Conservation (phyloP, 2,797 vertebrate species). For the Hozukius guyotensis region DNA sequence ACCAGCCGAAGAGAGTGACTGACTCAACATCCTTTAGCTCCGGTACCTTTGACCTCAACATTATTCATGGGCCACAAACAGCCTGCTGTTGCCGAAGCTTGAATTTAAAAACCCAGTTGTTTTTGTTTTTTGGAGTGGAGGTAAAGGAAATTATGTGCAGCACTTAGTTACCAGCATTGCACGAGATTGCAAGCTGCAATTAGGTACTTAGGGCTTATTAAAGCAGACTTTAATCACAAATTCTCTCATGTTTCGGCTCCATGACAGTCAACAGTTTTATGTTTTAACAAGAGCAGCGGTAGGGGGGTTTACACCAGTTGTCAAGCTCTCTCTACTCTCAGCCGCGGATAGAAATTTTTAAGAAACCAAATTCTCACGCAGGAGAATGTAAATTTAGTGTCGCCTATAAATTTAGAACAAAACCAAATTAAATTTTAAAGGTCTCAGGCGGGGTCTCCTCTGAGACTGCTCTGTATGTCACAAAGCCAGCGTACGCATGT, state of each 20-base stretch:
- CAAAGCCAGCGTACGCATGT: constrained; percentile 45
- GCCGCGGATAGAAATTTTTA: constrained; percentile 32
- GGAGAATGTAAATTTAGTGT: constrained; percentile 66
- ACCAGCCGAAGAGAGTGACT: constrained; percentile 51
- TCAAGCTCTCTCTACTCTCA: constrained; percentile 19
- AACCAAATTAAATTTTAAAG: constrained; percentile 71
- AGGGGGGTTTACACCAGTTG: constrained; percentile 3
- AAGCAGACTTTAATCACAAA: constrained; percentile 44
- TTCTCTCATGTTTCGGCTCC: constrained; percentile 37
- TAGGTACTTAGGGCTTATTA: constrained; percentile 38
- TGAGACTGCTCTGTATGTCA: constrained; percentile 53
- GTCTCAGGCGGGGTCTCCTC: constrained; percentile 59
- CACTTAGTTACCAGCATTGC: constrained; percentile 15
- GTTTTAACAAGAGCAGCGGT: constrained; percentile 27
- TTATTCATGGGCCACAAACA: constrained; percentile 69
- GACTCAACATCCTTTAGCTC: constrained; percentile 70
- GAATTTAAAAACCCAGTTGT: constrained; percentile 58
- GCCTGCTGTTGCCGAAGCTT: constrained; percentile 23
- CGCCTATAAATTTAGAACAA: constrained; percentile 75
- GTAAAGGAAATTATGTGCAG: constrained; percentile 37
- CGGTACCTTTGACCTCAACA: constrained; percentile 69
- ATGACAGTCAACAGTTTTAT: constrained; percentile 21
- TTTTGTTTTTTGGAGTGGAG: constrained; percentile 40
- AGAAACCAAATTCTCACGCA: constrained; percentile 61
- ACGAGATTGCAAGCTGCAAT: constrained; percentile 15